These are phyloP conservation scores for Monomorium pharaonis DNA, from an alignment of 1,140 invertebrate species.

Conservation along the genomic window DNA sequence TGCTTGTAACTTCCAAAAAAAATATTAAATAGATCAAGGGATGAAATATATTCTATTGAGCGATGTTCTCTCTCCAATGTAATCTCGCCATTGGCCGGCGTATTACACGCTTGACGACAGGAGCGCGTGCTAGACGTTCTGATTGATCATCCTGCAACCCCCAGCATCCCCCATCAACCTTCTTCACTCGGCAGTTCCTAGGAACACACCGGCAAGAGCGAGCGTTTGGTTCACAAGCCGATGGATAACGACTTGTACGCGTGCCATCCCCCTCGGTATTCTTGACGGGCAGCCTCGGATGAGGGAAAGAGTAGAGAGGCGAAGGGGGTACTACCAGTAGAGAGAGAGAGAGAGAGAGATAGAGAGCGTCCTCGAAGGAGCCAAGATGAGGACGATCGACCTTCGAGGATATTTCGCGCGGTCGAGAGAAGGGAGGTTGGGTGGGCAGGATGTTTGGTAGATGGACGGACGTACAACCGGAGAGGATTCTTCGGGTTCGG, in stretches of 20 bases:
- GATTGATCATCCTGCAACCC: slow-evolving; percentile 76
- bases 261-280: slow-evolving; percentile 74
- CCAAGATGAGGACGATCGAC: slow-evolving; percentile 44
- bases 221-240: slow-evolving; percentile 54
- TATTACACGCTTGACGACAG: slow-evolving; percentile 33
- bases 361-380: slow-evolving; percentile 30
- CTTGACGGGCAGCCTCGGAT: slow-evolving; percentile 54
- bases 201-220: slow-evolving; percentile 27
- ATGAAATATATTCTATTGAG: not conserved
- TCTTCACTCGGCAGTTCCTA: slow-evolving; percentile 32
- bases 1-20: too few species aligned
- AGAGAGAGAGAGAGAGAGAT: too few species aligned
- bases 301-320: not conserved
- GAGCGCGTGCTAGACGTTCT: slow-evolving; percentile 56
- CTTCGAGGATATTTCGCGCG: slow-evolving; percentile 12
- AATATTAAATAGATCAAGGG: too few species aligned
- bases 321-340: not conserved
- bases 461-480: slow-evolving; percentile 60
- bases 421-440: slow-evolving; percentile 18
- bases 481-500: slow-evolving; percentile 62
- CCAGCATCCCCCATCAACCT: slow-evolving; percentile 35
- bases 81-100: not conserved
- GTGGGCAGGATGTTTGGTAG: slow-evolving; percentile 78
- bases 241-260: slow-evolving; percentile 78
- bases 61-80: not conserved